phyloP scores from a whole-genome alignment of 2,888 invertebrate genomes.

The Ophion costatus region DNA sequence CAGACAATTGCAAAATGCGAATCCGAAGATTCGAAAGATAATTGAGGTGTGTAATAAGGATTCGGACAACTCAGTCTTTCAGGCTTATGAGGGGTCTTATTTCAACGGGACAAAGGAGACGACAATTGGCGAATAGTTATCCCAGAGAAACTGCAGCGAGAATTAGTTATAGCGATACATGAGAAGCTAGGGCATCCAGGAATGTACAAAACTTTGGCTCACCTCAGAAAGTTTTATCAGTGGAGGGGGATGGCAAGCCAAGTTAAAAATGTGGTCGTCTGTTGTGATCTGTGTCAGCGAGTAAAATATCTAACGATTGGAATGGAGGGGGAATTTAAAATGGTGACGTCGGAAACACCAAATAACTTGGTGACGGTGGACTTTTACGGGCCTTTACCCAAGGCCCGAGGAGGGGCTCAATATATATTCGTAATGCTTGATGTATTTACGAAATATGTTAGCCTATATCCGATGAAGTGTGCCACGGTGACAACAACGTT shows the following conservation, averaged over 20 bases:
- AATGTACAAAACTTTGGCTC: neutral
- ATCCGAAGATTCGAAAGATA: neutral
- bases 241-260: slow-evolving; percentile 6
- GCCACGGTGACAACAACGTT: slow-evolving; percentile 34
- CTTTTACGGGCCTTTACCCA: slow-evolving; percentile 64
- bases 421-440: slow-evolving; percentile 64
- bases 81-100: neutral
- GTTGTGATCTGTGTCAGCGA: neutral
- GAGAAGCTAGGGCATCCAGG: slow-evolving; percentile 14
- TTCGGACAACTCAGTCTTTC: neutral
- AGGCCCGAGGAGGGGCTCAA: slow-evolving; percentile 43
- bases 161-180: neutral
- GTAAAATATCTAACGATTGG: slow-evolving; percentile 47
- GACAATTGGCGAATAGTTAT: slow-evolving; percentile 7
- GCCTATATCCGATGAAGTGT: slow-evolving; percentile 53
- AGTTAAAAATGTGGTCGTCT: slow-evolving; percentile 22
- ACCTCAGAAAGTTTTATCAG: slow-evolving; percentile 25
- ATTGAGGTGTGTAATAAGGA: neutral
- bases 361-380: slow-evolving; percentile 57
- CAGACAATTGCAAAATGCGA: slow-evolving; percentile 23
- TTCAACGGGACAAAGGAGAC: neutral
- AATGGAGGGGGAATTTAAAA: slow-evolving; percentile 56
- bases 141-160: neutral
- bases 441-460: slow-evolving; percentile 53
- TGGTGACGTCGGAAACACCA: slow-evolving; percentile 32